Base-by-base conservation (phyloP, 2,888 invertebrate species). In the Invenusta paracnida region DNA sequence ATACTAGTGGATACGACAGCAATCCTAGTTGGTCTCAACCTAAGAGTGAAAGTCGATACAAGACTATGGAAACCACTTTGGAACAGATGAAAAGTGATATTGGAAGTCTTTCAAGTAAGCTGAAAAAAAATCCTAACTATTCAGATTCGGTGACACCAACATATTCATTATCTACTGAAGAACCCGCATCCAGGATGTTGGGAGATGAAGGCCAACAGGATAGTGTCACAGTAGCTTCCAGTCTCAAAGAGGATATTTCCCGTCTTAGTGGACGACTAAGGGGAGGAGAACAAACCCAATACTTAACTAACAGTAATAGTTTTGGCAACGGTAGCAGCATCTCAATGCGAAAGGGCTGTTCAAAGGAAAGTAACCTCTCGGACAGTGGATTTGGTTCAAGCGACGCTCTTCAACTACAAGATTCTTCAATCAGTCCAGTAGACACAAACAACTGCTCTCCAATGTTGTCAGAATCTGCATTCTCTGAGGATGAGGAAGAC, bases 381-480 rank as follows among this genome's bases (percentile, higher is more conserved):
- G 73, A 73, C 25, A 73, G 73, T 73, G 73, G 73, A 73, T 73
- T 73, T 23, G 73, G 73, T 5, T 73, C 73, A 23, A 73, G 23
- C 27, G 73, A 73, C 23, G 73, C 73, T 23, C 73, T 73, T 23
- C 48, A 48, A 17, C 48, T 11, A 5, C 23, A 73, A 23, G 2
- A 23, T 5, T 5, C 5, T 48, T 48, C 48, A 48, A 73, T 23
- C 2, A 73, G 73, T 73, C 73, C 73, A 23, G 23, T 23, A 5
- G 73, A 73, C 27, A 73, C 17, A 5, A 73, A 5, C 2, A 5
- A 73, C 23, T 73, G 23, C 23, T 73, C 73, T 2, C 73, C 73
- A 73, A 73, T 73, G 73, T 25, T 73, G 17, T n/a, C 73, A n/a
- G 73, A 73, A 73, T 73, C 73, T 2, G 73, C 73, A 13, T 73